Base-by-base conservation (phyloP, 2,888 invertebrate genomes). In the Leptodirus hochenwartii region DNA sequence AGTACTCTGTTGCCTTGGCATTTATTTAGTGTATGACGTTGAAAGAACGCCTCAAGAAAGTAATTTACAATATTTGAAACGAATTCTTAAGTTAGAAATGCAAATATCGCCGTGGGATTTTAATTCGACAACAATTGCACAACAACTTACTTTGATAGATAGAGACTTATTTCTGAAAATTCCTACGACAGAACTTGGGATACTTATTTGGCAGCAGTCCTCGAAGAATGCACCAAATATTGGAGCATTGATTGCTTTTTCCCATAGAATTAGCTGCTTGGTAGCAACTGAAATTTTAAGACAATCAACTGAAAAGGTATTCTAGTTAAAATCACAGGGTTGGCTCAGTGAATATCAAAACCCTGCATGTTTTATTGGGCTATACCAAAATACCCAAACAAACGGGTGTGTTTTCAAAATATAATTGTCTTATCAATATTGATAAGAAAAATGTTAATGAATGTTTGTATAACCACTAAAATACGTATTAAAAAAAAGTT, bases 111-210 rank as follows among this genome's bases (percentile, higher is more conserved):
- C 58, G 5, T 63, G 64, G 64, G 64, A 65, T 38, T 54, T 66
- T 36, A 59, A 63, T 41, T 65, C 66, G 6, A 51, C 54, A 1
- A 58, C 58, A 2, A 37, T 66, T 13, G 61, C 64, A 0, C 49
- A 53, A 32, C 64, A 66, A 38, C 37, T 66, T 31, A 65, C 65
- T 0, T 43, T 64, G 31, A 55, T 66, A 15, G 65, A 66, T 38
- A 53, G 58, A 27, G 61, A 63, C 38, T 47, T 66, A 4, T 63
- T 65, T 39, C 37, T 61, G 10, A 56, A 61, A 38, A 54, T 65
- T 17, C 49, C 59, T 2, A 35, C 48, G 1, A 38, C 44, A 1
- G 66, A 66, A 37, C 43, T 64, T 9, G 49, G 53, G 4, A 46
- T 54, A 3, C 28, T 65, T 11, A 34, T 58, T 3, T 50, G 49